Evolutionary conservation across 2,888 invertebrate species (phyloP), one percentile per base, ranked within the genome.

Genomic region (Drosophila ustulata): DNA sequence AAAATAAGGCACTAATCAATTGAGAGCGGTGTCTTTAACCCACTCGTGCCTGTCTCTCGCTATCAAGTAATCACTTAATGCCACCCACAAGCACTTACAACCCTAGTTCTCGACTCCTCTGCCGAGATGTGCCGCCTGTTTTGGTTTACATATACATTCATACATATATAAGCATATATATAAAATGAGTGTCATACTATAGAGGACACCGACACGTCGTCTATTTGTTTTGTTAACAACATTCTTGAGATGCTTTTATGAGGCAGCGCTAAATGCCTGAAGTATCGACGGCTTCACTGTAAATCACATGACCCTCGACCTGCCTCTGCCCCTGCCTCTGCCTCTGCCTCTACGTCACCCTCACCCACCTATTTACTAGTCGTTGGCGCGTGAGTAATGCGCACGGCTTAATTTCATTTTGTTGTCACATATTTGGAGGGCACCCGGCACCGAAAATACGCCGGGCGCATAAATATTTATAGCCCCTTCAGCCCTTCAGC

Each of bases 241-340:
- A 84, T 84, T 84, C 84, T 87, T 87, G 78, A 82, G 80, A 84
- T 84, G 80, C 82, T 84, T 84, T 84, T 84, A 84, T 80, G 82
- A 80, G 80, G 74, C 78, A 69, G 4, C 78, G 72, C 83, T 78
- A 82, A 81, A 83, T 82, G 83, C 74, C 74, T 23, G 52, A 23
- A 30, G 51, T 72, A 63, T 57, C 75, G 69, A 58, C 57, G 52
- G 56, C 61, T 46, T 58, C 49, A 66, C 55, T 70, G 70, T 87
- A 83, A 84, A 89, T 87, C 82, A 82, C 74, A 86, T 76, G 84
- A 82, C 74, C 75, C 74, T 68, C 56, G 11, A 47, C 66, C 56
- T 41, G 18, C 13, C 7, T 30, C 13, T 41, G 18, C 13, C 7
- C 26, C 13, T 41, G 7, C 23, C 3, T 13, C 23, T 3, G 0